Evolutionary conservation across 1,140 invertebrate species (phyloP), one percentile per base, ranked within the genome.

Genomic region (Maniola jurtina): DNA sequence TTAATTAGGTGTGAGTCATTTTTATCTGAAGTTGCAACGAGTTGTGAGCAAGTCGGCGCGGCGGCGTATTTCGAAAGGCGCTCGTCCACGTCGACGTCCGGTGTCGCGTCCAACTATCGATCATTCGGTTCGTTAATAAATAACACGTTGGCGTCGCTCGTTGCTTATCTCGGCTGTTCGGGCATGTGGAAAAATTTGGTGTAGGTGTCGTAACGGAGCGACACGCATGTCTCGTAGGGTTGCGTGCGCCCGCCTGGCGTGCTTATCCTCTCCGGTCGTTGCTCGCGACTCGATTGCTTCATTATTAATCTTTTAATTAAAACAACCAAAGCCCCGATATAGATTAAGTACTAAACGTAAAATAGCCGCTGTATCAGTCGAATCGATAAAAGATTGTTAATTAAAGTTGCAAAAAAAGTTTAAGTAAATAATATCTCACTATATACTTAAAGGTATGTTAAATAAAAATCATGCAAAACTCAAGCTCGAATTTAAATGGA

Each of bases 81-180:
- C 78, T 78, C 81, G 78, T 80, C 79, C 79, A 79, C 76, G 81
- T 81, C 85, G 77, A 82, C 78, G 86, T 86, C 86, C 86, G 86
- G 84, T 83, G 86, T 84, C 85, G 88, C 88, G 86, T 84, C 81
- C 85, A 82, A 81, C 88, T 87, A 90, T 90, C 88, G 86, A 90
- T 90, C 88, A 90, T 89, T 90, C 86, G 85, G 84, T 90, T 90
- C 88, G 88, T 89, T 90, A 89, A 90, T 90, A 90, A 88, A 90
- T 88, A 88, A 90, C 84, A 90, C 83, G 88, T 85, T 79, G 86
- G 80, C 86, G 84, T 87, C 80, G 80, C 72, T 80, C 80, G 84
- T 78, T 73, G 84, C 88, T 88, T 90, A 90, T 90, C 88, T 88
- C 76, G 68, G 80, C 80, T 88, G 88, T 76, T 83, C 88, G 86